Evolutionary conservation across 2,888 invertebrate species (phyloP), one percentile per base, ranked within the genome.

Genomic region (Unio delphinus): DNA sequence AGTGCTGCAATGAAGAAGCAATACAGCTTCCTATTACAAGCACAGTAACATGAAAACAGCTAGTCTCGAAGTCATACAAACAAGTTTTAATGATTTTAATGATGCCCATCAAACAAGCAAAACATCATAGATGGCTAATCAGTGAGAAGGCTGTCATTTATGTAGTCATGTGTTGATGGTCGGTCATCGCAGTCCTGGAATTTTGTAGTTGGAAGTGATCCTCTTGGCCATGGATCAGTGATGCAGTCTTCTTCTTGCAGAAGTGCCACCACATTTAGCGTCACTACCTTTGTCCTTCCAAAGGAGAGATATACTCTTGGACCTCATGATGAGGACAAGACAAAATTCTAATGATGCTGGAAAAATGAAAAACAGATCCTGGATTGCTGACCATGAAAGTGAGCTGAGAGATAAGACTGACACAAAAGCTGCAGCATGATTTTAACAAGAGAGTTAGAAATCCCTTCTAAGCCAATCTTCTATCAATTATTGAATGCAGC

Each of bases 101-200:
- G 69, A 76, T 45, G 70, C 67, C 6, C 70, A 72, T 77, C 23
- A 74, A 77, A 45, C 70, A 79, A 59, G 75, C 73, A 8, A 75
- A 76, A 54, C 75, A 76, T 60, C 73, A 76, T 56, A 59, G 70
- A 17, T 76, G 79, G 79, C 59, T 79, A 4, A 74, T 69, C 26
- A 73, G 75, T 57, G 72, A 73, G 18, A 65, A 76, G 45, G 72
- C 76, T 55, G 74, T 79, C 0, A 65, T 28, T 1, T 64, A 65
- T 2, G 65, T 75, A n/a, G 73, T 70, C 17, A 7, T 69, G 28
- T 62, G 60, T 1, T 75, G 72, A 64, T 65, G 55, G 58, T n/a
- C 62, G 15, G 56, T 77, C 4, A 60, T 73, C 7, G 60, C 62
- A 28, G 79, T 75, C 67, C 45, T 77, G 57, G 77, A 77, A 59